phyloP scores from a whole-genome alignment of 2,888 invertebrate species.

The Coenonympha arcania region DNA sequence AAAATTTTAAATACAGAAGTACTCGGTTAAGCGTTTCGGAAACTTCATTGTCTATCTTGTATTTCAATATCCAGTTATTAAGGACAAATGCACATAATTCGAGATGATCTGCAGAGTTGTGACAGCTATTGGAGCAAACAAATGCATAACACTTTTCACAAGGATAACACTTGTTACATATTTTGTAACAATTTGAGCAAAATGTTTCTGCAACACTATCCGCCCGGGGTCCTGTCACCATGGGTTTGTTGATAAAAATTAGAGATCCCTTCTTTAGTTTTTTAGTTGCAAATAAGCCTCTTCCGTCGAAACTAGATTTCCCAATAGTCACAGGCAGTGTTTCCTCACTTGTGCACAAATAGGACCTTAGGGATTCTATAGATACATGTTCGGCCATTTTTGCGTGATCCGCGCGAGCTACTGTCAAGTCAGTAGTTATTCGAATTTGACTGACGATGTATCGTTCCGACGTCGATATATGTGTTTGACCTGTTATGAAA shows the following conservation, averaged over 20 bases:
- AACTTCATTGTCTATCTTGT: slow-evolving; percentile 30
- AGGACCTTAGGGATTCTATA: not conserved
- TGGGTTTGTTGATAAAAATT: slow-evolving; percentile 79
- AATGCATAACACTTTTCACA: slow-evolving; percentile 79
- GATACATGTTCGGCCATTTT: slow-evolving; percentile 9
- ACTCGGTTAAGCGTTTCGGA: slow-evolving; percentile 36
- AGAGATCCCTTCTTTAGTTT: slow-evolving; percentile 77
- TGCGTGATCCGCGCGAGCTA: slow-evolving; percentile 5
- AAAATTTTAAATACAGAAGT: slow-evolving; percentile 47
- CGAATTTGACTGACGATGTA: slow-evolving; percentile 30
- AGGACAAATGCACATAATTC: slow-evolving; percentile 77
- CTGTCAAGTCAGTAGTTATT: slow-evolving; percentile 18
- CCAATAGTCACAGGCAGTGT: slow-evolving; percentile 70
- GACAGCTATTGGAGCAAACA: slow-evolving; percentile 77
- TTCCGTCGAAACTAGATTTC: slow-evolving; percentile 76
- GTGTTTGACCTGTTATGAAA: slow-evolving; percentile 56
- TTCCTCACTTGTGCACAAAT: slow-evolving; percentile 19
- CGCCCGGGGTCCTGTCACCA: slow-evolving; percentile 78
- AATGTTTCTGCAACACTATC: slow-evolving; percentile 66
- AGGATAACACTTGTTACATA: slow-evolving; percentile 42
- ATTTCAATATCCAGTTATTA: slow-evolving; percentile 59
- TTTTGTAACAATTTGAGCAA: slow-evolving; percentile 77
- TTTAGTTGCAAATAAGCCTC: slow-evolving; percentile 79
- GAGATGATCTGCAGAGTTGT: slow-evolving; percentile 68
- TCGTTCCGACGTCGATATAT: slow-evolving; percentile 37